Evolutionary conservation across 1,140 invertebrate genomes (phyloP).

Genomic region (Drosophila jambulina): DNA sequence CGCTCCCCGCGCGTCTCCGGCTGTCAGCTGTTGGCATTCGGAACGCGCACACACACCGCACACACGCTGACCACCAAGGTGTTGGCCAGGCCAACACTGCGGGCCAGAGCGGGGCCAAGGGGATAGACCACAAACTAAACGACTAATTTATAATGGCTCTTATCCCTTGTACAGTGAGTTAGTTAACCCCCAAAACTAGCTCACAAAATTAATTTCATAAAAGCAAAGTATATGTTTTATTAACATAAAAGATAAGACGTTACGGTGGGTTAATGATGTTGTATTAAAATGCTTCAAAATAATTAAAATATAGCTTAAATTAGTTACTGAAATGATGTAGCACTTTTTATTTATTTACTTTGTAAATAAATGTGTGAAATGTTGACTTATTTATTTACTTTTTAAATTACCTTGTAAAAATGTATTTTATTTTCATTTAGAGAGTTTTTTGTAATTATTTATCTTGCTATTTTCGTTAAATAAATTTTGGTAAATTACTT

Average conservation of each 20-base stretch:
- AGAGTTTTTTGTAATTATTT: too few species aligned
- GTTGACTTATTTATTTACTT: too few species aligned
- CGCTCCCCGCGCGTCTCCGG: not conserved
- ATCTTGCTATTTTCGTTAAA: too few species aligned
- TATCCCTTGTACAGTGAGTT: not conserved
- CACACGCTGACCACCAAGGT: constrained; percentile 15
- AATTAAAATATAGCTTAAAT: not conserved
- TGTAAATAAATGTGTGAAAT: not conserved
- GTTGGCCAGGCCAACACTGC: constrained; percentile 11
- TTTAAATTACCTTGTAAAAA: too few species aligned
- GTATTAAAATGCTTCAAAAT: not conserved
- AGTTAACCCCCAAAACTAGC: not conserved
- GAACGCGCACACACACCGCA: not conserved
- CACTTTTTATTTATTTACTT: not conserved
- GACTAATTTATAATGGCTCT: constrained; percentile 7
- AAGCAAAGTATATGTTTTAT: not conserved
- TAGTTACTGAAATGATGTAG: not conserved
- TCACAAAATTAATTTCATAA: not conserved
- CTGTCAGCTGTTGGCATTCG: constrained; percentile 16
- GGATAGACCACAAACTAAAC: constrained; percentile 3
- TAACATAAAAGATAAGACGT: not conserved
- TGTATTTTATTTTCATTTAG: too few species aligned
- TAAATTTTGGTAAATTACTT: too few species aligned
- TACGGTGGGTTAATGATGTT: not conserved
- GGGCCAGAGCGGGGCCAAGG: not conserved